Conservation (phyloP, 1,140 invertebrate species). For the Riptortus pedestris region DNA sequence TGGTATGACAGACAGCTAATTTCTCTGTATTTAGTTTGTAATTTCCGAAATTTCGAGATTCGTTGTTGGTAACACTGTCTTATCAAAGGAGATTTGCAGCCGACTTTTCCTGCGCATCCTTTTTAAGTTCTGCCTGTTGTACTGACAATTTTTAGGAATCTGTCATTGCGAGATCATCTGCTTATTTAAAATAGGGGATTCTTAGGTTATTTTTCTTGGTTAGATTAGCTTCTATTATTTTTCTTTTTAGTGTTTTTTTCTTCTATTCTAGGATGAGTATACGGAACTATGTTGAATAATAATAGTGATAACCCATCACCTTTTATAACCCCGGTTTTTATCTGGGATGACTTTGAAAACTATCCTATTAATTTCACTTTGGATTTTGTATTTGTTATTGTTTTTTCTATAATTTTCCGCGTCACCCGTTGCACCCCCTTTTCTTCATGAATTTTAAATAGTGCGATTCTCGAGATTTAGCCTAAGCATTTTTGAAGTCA, state of each 20-base stretch:
- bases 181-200: background rate
- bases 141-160: background rate
- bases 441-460: background rate
- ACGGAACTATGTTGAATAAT: background rate
- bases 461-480: background rate
- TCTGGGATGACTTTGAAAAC: background rate
- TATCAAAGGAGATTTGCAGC: background rate
- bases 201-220: background rate
- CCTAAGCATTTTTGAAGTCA: background rate
- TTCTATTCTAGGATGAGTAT: background rate
- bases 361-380: slow-evolving; percentile 5
- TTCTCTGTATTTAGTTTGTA: background rate
- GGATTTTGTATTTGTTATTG: background rate
- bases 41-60: background rate
- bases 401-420: background rate
- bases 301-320: slow-evolving; percentile 2
- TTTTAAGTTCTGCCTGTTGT: background rate
- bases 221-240: too few species aligned
- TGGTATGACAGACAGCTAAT: background rate
- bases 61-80: background rate
- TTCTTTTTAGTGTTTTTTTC: background rate
- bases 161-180: background rate
- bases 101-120: background rate
- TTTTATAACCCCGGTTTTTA: background rate
- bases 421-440: background rate